Evolutionary conservation across 2,888 invertebrate species (phyloP).

Genomic region (Reticulitermes lucifugus): DNA sequence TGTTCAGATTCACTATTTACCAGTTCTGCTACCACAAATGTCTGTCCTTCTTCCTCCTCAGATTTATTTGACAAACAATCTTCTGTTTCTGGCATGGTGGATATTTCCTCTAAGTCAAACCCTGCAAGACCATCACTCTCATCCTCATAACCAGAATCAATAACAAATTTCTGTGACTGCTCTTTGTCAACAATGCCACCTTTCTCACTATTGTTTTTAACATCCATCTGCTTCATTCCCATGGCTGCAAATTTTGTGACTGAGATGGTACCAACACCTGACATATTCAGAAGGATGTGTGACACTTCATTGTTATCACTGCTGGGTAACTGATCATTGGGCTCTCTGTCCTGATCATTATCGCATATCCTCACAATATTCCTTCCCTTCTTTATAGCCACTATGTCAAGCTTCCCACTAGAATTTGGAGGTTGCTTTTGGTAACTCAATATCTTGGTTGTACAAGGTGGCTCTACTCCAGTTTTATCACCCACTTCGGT

Average conservation of each 20-base stretch:
- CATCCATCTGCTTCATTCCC: background rate
- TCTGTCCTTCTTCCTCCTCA: background rate
- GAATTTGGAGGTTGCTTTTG: background rate
- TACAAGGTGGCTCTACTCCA: background rate
- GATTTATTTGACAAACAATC: background rate
- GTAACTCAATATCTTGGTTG: background rate
- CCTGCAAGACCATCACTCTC: slow-evolving; percentile 10
- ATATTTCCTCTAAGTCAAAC: slow-evolving; percentile 5
- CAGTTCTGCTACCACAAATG: background rate
- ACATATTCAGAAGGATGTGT: slow-evolving; percentile 22
- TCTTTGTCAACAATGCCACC: background rate
- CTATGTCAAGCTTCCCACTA: background rate
- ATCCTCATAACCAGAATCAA: background rate
- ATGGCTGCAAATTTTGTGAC: background rate
- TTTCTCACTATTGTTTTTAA: background rate
- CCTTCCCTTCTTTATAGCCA: background rate
- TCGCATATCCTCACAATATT: background rate
- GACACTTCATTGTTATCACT: background rate
- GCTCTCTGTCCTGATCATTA: background rate
- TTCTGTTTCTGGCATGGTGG: background rate
- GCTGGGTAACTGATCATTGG: background rate
- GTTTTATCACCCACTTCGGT: background rate
- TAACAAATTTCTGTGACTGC: background rate
- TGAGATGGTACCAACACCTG: slow-evolving; percentile 19
- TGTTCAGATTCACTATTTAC: background rate